A percentile compares a stretch with the other conserved stretches of the same genome.
Evolutionary conservation across 2,797 vertebrate genomes (phyloP).

Genomic region (Ctenopoma multispine): DNA sequence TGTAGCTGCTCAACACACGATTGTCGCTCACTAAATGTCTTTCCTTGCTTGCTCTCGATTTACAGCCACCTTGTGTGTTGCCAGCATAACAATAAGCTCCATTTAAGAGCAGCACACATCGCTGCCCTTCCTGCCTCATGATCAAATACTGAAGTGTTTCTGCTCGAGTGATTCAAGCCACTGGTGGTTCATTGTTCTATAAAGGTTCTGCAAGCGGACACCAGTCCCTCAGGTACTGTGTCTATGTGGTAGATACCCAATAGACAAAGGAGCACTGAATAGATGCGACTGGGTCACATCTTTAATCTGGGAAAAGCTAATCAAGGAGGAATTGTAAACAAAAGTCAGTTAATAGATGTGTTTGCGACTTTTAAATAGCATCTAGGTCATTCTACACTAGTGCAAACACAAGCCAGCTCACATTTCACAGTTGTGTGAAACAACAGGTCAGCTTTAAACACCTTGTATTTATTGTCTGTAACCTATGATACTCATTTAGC

Average conservation of each 20-base stretch:
- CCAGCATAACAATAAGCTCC: not conserved
- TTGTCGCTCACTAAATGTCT: not conserved
- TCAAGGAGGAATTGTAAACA: not conserved
- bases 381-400: not conserved
- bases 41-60: no score
- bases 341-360: slow-evolving; percentile 35
- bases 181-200: slow-evolving; percentile 14
- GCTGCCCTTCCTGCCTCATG: not conserved
- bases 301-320: slow-evolving; percentile 2
- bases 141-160: slow-evolving; percentile 17
- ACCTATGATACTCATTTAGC: not conserved
- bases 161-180: slow-evolving; percentile 1
- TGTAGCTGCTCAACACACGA: not conserved
- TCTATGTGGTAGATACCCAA: not conserved
- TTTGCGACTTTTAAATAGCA: not conserved
- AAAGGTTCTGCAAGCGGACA: slow-evolving; percentile 50
- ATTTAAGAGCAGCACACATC: not conserved
- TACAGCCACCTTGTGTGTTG: not conserved
- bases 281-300: not conserved
- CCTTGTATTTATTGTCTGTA: not conserved
- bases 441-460: not conserved
- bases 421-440: not conserved
- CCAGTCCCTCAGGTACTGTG: not conserved
- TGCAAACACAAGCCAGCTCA: not conserved
- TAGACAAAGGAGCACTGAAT: slow-evolving; percentile 5